Evolutionary conservation across 2,113 vertebrate genomes (phyloP).

Genomic region (Coregonus clupeaformis): DNA sequence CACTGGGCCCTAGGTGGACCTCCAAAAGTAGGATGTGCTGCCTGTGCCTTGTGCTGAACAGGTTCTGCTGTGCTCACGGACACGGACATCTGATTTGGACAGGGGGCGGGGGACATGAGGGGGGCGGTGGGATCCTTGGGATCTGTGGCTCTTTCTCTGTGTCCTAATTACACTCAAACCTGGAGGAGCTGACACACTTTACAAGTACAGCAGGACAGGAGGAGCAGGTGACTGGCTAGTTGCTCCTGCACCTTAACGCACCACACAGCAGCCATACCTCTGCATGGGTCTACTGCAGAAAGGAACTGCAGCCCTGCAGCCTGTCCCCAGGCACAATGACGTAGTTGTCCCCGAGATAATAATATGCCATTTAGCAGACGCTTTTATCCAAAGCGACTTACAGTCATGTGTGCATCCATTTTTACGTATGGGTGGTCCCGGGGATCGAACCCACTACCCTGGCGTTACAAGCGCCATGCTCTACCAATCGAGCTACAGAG

Average conservation of each 20-base stretch:
- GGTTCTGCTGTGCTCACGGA: slow-evolving; percentile 20
- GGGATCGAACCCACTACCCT: too few species aligned
- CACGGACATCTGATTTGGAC: slow-evolving; percentile 35
- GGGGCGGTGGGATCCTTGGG: slow-evolving; percentile 23
- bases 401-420: too few species aligned
- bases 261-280: not conserved
- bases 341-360: too few species aligned
- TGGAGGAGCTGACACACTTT: slow-evolving; percentile 70
- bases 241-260: not conserved
- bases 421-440: too few species aligned
- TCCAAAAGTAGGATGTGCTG: slow-evolving; percentile 42
- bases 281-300: not conserved
- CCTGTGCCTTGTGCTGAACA: slow-evolving; percentile 21
- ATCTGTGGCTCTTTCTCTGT: slow-evolving; percentile 38
- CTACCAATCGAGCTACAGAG: too few species aligned
- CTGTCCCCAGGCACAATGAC: not conserved
- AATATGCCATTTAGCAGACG: too few species aligned
- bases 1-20: slow-evolving; percentile 25
- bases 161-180: slow-evolving; percentile 65
- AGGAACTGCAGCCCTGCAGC: not conserved
- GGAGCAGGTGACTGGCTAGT: slow-evolving; percentile 30
- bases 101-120: not conserved
- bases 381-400: too few species aligned
- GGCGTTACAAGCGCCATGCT: too few species aligned
- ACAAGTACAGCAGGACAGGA: slow-evolving; percentile 2